These are phyloP conservation scores for Heteromormyrus szaboi DNA, from an alignment of 2,797 vertebrate genomes.

Conservation along the genomic window DNA sequence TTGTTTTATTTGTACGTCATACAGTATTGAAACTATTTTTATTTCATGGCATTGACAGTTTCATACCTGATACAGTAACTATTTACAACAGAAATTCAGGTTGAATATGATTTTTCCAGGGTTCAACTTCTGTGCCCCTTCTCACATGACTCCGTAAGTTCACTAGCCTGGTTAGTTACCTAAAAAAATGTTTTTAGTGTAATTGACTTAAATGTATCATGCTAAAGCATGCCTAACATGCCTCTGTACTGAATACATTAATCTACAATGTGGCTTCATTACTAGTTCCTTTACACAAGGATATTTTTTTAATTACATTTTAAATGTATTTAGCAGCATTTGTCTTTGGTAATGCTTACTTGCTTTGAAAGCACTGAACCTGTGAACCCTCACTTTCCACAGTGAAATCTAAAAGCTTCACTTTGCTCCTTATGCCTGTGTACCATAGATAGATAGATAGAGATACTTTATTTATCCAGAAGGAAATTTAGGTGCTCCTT, in stretches of 20 bases:
- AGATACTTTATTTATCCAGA: no score
- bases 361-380: background rate
- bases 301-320: background rate
- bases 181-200: background rate
- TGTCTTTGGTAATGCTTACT: background rate
- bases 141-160: background rate
- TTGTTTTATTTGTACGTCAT: background rate
- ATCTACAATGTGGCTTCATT: background rate
- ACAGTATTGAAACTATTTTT: background rate
- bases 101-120: background rate
- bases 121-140: background rate
- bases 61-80: background rate
- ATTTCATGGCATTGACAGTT: background rate
- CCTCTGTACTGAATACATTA: background rate
- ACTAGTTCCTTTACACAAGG: background rate
- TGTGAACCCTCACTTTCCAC: background rate
- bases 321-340: background rate
- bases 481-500: no score
- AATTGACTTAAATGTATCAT: slow-evolving; percentile 13
- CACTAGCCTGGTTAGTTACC: background rate
- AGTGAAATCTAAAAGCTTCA: background rate
- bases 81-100: background rate
- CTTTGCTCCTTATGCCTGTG: background rate
- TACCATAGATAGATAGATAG: background rate
- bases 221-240: slow-evolving; percentile 6